Conservation (phyloP, 2,797 vertebrate species). For the Cetoscarus ocellatus region DNA sequence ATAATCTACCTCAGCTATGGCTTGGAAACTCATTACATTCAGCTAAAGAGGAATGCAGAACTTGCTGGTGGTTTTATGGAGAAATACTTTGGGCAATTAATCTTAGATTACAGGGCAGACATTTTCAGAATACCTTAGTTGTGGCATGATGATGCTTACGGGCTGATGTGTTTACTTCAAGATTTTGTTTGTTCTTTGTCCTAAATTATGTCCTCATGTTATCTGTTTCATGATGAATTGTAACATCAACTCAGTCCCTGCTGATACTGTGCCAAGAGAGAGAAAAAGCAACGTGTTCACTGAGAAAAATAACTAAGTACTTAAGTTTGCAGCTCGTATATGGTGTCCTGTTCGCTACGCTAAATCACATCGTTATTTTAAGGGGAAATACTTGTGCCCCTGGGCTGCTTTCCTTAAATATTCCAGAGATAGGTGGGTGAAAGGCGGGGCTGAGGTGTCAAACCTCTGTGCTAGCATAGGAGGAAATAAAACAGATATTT, state of each 20-base stretch:
- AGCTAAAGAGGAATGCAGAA: background rate
- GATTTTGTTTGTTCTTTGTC: slow-evolving; percentile 5
- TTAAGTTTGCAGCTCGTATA: slow-evolving; percentile 30
- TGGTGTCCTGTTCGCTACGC: background rate
- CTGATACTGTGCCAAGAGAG: slow-evolving; percentile 4
- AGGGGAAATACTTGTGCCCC: too few relatives aligned
- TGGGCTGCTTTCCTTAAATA: too few relatives aligned
- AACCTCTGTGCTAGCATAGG: too few relatives aligned
- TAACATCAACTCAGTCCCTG: slow-evolving; percentile 23
- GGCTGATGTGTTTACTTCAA: too few relatives aligned
- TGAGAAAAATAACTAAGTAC: slow-evolving; percentile 28
- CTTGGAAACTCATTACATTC: background rate
- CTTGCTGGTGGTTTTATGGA: background rate
- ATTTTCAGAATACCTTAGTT: background rate
- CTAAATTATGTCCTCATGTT: slow-evolving; percentile 6
- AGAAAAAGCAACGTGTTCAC: slow-evolving; percentile 23
- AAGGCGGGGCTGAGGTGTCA: too few relatives aligned
- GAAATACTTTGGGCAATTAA: slow-evolving; percentile 2
- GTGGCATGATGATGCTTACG: too few relatives aligned
- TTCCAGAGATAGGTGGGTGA: too few relatives aligned
- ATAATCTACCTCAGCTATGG: slow-evolving; percentile 4
- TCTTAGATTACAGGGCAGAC: slow-evolving; percentile 3
- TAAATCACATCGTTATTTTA: too few relatives aligned
- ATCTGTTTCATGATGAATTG: slow-evolving; percentile 20
- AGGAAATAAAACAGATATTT: too few relatives aligned